Percentiles rank a stretch among this genome's conserved stretches.
Evolutionary conservation across 2,888 invertebrate genomes (phyloP).

Genomic region (Drosophila multiciliata): DNA sequence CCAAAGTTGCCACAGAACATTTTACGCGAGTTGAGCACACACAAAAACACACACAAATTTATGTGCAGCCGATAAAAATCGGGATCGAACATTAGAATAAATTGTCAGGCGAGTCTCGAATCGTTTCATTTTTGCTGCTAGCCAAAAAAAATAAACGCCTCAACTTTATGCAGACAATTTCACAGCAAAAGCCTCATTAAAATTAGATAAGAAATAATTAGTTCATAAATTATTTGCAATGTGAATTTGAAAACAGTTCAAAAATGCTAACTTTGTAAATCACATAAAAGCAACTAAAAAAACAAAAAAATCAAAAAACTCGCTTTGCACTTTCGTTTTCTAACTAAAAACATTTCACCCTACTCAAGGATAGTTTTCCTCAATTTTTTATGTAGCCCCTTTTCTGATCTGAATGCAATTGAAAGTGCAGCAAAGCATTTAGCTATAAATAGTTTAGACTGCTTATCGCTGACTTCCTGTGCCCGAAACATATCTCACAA

Average conservation of each 20-base stretch:
- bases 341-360: background rate
- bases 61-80: constrained; percentile 78
- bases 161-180: background rate
- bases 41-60: constrained; percentile 52
- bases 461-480: constrained; percentile 58
- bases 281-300: background rate
- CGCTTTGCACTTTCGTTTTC: background rate
- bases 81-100: constrained; percentile 66
- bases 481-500: constrained; percentile 25
- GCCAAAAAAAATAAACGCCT: background rate
- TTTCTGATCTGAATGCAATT: constrained; percentile 16
- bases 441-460: constrained; percentile 50
- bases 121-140: constrained; percentile 3
- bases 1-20: constrained; percentile 78
- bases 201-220: background rate
- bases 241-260: background rate
- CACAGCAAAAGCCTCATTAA: constrained; percentile 1
- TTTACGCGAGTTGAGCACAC: constrained; percentile 49
- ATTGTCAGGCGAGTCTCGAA: constrained; percentile 48
- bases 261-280: background rate
- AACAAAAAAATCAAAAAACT: background rate
- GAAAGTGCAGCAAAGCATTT: constrained; percentile 28
- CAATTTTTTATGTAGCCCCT: background rate
- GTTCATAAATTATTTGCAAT: background rate
- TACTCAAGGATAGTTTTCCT: background rate